A percentile compares a stretch with the other conserved stretches of the same genome.
Conservation (phyloP, 2,797 vertebrate genomes). For the Poecile montanus region DNA sequence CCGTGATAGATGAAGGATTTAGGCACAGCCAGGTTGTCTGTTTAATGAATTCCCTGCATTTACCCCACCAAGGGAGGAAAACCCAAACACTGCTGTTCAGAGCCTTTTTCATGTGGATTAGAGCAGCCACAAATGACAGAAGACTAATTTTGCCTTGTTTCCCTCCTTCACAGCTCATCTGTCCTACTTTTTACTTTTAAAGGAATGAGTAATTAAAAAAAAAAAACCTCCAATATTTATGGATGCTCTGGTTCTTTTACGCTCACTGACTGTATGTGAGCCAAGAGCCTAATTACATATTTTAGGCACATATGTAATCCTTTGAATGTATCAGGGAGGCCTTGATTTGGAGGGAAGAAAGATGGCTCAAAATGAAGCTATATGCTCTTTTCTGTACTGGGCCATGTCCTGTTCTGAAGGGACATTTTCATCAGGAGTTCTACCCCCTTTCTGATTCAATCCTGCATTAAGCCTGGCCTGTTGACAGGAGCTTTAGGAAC, state of each 20-base stretch:
- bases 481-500: background rate
- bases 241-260: slow-evolving; percentile 3
- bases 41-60: slow-evolving; percentile 64
- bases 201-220: slow-evolving; percentile 18
- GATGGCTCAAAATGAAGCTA: background rate
- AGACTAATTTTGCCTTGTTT: slow-evolving; percentile 36
- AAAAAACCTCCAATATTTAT: background rate
- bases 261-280: background rate
- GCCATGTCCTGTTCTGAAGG: background rate
- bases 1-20: slow-evolving; percentile 62
- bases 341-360: background rate
- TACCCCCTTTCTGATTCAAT: background rate
- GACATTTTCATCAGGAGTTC: background rate
- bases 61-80: slow-evolving; percentile 16
- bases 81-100: background rate
- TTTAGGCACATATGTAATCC: background rate
- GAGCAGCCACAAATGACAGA: slow-evolving; percentile 17
- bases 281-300: slow-evolving; percentile 15
- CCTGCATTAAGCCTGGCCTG: background rate
- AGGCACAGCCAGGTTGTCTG: slow-evolving; percentile 48
- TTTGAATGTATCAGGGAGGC: background rate
- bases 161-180: slow-evolving; percentile 29
- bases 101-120: slow-evolving; percentile 36
- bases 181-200: slow-evolving; percentile 36
- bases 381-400: background rate